These are phyloP conservation scores for Hydrozoanthus tunicans DNA, from an alignment of 64 coral and sea anemone genomes.

Conservation along the genomic window DNA sequence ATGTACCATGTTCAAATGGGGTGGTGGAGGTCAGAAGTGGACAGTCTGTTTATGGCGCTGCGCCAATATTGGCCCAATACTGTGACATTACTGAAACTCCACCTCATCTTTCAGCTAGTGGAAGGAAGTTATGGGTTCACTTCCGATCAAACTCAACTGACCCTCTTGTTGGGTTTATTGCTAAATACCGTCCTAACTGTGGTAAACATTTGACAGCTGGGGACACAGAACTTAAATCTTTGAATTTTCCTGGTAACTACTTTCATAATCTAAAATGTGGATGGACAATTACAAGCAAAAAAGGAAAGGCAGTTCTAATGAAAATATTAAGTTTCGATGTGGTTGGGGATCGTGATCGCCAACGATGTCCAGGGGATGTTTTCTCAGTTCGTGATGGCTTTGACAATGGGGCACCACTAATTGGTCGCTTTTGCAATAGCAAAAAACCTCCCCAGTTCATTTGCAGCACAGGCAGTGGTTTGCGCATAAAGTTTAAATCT, in stretches of 20 bases:
- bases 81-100: conserved; percentile 67
- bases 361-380: conserved; percentile 63
- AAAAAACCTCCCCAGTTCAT: conserved; percentile 72
- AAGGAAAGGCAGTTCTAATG: conserved; percentile 69
- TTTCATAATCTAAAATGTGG: conserved; percentile 81
- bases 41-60: conserved; percentile 37
- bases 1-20: conserved; percentile 77
- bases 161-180: conserved; percentile 70
- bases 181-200: conserved; percentile 77
- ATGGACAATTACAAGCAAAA: conserved; percentile 65
- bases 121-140: conserved; percentile 68
- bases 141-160: conserved; percentile 87
- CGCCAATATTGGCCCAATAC: conserved; percentile 61
- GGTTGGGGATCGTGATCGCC: conserved; percentile 63
- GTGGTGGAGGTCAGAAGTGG: conserved; percentile 67
- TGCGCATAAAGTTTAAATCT: conserved; percentile 72
- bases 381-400: conserved; percentile 69
- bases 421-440: conserved; percentile 81
- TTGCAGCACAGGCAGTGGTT: conserved; percentile 63
- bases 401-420: conserved; percentile 51
- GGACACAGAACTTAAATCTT: conserved; percentile 51
- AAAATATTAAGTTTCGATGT: conserved; percentile 75
- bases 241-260: conserved; percentile 80
- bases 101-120: conserved; percentile 55
- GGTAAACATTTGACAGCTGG: conserved; percentile 38